Conservation (phyloP, 2,113 vertebrate species). For the Girardinichthys multiradiatus region DNA sequence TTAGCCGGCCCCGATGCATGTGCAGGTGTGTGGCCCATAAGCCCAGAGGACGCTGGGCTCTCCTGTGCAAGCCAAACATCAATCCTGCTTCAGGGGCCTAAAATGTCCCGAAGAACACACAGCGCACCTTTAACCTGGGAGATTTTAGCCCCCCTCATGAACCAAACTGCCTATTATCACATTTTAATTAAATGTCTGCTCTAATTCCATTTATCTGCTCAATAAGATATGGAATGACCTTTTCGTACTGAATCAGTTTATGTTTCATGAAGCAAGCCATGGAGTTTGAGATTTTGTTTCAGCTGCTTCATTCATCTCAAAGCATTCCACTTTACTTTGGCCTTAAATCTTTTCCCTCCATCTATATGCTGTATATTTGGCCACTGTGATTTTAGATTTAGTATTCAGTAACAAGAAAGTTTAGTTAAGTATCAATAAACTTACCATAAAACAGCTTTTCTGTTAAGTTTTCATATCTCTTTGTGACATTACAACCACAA, state of each 20-base stretch:
- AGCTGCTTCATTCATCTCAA: not conserved
- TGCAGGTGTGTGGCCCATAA: slow-evolving; percentile 79
- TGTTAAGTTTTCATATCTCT: too few relatives aligned
- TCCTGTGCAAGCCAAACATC: slow-evolving; percentile 69
- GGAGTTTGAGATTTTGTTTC: slow-evolving; percentile 42
- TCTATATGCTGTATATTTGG: too few relatives aligned
- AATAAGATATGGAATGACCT: slow-evolving; percentile 38
- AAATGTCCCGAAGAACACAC: slow-evolving; percentile 50
- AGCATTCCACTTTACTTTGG: slow-evolving; percentile 1
- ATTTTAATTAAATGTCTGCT: slow-evolving; percentile 78
- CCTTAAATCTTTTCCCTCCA: not conserved
- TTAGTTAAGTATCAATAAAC: too few relatives aligned
- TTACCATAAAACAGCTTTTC: too few relatives aligned
- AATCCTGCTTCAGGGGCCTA: slow-evolving; percentile 67
- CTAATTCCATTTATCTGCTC: slow-evolving; percentile 16
- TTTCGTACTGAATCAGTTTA: slow-evolving; percentile 49
- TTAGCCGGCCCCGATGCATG: slow-evolving; percentile 69
- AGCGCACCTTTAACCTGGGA: slow-evolving; percentile 55
- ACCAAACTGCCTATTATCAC: slow-evolving; percentile 70
- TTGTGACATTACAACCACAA: too few relatives aligned
- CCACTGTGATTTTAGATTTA: not conserved
- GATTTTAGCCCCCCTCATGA: slow-evolving; percentile 45
- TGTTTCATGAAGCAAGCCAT: slow-evolving; percentile 26
- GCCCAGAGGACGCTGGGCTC: slow-evolving; percentile 62
- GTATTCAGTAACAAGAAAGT: too few relatives aligned